These are phyloP conservation scores for Drosophila rufa DNA, from an alignment of 1,140 invertebrate genomes.

Conservation along the genomic window DNA sequence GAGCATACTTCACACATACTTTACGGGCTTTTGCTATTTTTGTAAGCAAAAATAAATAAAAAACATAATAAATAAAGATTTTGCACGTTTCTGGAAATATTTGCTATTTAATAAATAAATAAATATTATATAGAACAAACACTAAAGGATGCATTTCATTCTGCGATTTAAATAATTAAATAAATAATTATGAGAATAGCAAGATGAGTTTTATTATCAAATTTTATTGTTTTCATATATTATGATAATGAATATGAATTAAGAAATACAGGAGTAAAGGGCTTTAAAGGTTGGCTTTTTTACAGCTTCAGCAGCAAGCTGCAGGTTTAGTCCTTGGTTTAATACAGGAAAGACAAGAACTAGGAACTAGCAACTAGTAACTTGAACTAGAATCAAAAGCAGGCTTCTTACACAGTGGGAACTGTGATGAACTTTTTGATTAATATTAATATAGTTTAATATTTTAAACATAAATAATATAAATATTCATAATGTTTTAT, in stretches of 20 bases:
- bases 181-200: too few species aligned
- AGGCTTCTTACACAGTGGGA: neutral
- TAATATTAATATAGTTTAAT: too few species aligned
- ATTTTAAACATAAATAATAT: too few species aligned
- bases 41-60: neutral
- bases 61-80: neutral
- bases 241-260: neutral
- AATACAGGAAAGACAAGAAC: neutral
- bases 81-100: neutral
- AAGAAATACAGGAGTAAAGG: neutral
- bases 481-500: too few species aligned
- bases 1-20: neutral
- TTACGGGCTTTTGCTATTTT: neutral
- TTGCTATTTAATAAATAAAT: too few species aligned
- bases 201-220: too few species aligned
- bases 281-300: neutral
- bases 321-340: constrained; percentile 18
- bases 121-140: too few species aligned
- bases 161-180: too few species aligned
- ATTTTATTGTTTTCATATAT: too few species aligned
- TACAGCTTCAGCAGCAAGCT: constrained; percentile 3
- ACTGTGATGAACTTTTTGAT: too few species aligned
- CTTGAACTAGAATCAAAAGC: constrained; percentile 2
- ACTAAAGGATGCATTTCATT: too few species aligned
- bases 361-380: neutral